phyloP scores from a whole-genome alignment of 2,797 vertebrate species.

The Eulemur coronatus region DNA sequence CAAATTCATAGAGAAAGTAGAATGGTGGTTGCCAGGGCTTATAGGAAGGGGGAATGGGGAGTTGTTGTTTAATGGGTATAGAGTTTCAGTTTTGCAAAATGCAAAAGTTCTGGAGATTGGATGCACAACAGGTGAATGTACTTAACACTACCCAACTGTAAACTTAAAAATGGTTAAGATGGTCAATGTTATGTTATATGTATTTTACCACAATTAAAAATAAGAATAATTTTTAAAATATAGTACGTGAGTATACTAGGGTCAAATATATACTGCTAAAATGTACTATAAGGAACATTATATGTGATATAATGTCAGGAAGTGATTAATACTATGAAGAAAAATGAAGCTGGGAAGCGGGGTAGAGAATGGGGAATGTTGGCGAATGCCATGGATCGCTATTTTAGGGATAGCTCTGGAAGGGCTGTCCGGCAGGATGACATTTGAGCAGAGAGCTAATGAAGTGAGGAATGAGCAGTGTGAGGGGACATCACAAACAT shows the following conservation, averaged over 20 bases:
- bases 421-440: background rate
- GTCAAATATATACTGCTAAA: background rate
- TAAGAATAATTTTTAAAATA: background rate
- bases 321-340: background rate
- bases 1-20: background rate
- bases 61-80: background rate
- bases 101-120: background rate
- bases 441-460: background rate
- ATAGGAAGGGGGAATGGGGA: background rate
- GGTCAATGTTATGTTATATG: background rate
- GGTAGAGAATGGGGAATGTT: background rate
- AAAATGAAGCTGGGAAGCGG: background rate
- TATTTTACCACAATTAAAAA: background rate
- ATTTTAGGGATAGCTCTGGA: background rate
- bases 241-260: background rate
- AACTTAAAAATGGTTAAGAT: background rate
- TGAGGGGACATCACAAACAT: background rate
- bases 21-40: background rate
- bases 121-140: background rate
- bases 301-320: background rate
- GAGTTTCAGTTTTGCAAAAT: background rate
- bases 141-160: background rate
- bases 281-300: background rate
- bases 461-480: background rate
- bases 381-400: background rate